phyloP scores from a whole-genome alignment of 2,888 invertebrate species.

The Atrina japonica region DNA sequence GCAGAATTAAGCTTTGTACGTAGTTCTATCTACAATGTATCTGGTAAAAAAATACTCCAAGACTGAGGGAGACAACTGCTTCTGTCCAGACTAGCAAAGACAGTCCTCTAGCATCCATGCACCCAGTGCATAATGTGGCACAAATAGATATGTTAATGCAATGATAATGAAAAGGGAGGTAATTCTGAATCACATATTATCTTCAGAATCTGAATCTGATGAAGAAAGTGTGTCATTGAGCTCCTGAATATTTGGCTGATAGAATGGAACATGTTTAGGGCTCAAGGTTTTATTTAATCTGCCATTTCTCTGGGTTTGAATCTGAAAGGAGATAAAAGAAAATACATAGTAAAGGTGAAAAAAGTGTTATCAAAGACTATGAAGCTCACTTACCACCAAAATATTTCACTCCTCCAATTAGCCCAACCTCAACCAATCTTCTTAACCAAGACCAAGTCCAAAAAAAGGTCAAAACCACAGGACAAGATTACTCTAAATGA shows the following conservation, averaged over 20 bases:
- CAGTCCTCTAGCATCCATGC: slow-evolving; percentile 21
- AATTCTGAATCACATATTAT: slow-evolving; percentile 21
- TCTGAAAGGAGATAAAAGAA: slow-evolving; percentile 26
- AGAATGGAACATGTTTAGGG: slow-evolving; percentile 70
- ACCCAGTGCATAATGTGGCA: slow-evolving; percentile 38
- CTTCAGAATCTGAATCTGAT: slow-evolving; percentile 65
- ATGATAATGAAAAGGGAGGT: slow-evolving; percentile 25
- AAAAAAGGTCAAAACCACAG: too few relatives aligned
- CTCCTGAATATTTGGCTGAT: slow-evolving; percentile 61
- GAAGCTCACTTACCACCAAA: too few relatives aligned
- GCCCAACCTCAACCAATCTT: too few relatives aligned
- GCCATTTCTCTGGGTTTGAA: slow-evolving; percentile 23
- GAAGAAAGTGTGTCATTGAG: slow-evolving; percentile 68
- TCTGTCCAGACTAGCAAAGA: slow-evolving; percentile 22
- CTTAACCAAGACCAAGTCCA: too few relatives aligned
- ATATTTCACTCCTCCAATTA: too few relatives aligned
- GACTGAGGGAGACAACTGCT: background rate
- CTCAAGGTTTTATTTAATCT: slow-evolving; percentile 64
- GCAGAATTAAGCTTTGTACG: slow-evolving; percentile 10
- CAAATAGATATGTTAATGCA: slow-evolving; percentile 26
- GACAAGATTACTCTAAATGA: too few relatives aligned
- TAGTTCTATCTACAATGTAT: slow-evolving; percentile 10
- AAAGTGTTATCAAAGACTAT: background rate
- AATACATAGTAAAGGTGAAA: background rate
- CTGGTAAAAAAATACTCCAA: slow-evolving; percentile 4